phyloP scores from a whole-genome alignment of 2,888 invertebrate genomes.

The Cybosia mesomella region DNA sequence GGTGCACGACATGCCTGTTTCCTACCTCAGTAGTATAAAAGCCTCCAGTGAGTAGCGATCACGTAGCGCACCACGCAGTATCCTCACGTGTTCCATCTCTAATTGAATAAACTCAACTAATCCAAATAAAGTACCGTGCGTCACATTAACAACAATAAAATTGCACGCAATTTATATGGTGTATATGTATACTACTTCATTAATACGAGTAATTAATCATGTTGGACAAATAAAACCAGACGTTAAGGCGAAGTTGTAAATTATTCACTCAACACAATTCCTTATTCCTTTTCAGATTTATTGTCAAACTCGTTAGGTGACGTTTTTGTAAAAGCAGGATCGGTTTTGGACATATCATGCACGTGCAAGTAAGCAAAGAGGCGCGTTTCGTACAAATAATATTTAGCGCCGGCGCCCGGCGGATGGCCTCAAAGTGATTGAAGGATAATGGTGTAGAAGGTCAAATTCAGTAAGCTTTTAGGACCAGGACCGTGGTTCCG shows the following conservation, averaged over 20 bases:
- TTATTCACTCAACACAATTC: background rate
- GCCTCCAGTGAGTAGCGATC: constrained; percentile 22
- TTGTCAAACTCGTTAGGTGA: too few species aligned
- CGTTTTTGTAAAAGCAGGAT: too few species aligned
- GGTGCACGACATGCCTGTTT: too few species aligned
- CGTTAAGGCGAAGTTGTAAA: background rate
- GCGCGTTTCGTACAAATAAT: too few species aligned
- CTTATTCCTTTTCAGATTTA: too few species aligned
- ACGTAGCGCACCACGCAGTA: constrained; percentile 55
- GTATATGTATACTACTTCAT: background rate
- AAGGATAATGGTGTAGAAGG: too few species aligned
- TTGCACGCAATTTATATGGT: constrained; percentile 30
- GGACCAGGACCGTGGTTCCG: too few species aligned
- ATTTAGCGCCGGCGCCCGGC: too few species aligned
- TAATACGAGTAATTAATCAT: constrained; percentile 1
- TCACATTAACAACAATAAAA: constrained; percentile 41
- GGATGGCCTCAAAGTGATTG: too few species aligned
- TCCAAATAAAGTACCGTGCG: constrained; percentile 49
- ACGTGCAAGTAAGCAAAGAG: too few species aligned
- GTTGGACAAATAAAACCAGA: background rate
- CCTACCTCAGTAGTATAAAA: constrained; percentile 1
- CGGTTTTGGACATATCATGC: too few species aligned
- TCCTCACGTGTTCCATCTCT: constrained; percentile 59
- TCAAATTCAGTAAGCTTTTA: too few species aligned
- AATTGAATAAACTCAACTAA: constrained; percentile 66